Percentiles rank a stretch among this genome's conserved stretches.
Conservation (phyloP, 2,888 invertebrate species). For the Pseudeuparius sepicola region DNA sequence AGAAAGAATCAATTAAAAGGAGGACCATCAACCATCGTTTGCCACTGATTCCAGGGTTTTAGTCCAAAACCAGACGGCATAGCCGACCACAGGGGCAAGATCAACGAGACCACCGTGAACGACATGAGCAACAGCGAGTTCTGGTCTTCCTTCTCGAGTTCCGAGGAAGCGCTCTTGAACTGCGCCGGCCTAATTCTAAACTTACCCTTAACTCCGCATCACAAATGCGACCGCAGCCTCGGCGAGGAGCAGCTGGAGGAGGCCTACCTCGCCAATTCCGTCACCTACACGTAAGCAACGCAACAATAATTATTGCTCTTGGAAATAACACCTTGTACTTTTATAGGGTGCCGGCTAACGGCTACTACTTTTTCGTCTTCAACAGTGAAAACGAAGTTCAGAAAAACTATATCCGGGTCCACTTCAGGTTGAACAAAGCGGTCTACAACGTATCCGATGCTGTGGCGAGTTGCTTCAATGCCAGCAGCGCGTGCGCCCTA, state of each 20-base stretch:
- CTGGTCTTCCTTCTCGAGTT: constrained; percentile 74
- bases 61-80: constrained; percentile 55
- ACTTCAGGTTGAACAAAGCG: constrained; percentile 60
- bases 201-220: constrained; percentile 57
- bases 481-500: constrained; percentile 51
- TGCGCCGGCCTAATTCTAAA: constrained; percentile 65
- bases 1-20: no score
- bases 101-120: constrained; percentile 55
- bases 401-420: constrained; percentile 57
- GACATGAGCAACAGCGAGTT: constrained; percentile 70
- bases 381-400: constrained; percentile 72
- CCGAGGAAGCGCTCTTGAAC: constrained; percentile 64
- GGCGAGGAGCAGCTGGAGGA: constrained; percentile 39
- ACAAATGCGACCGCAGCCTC: constrained; percentile 41
- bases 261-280: constrained; percentile 49
- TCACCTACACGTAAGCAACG: constrained; percentile 54
- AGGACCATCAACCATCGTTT: no score
- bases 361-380: constrained; percentile 76
- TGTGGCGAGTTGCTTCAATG: constrained; percentile 52
- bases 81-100: constrained; percentile 51
- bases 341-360: constrained; percentile 59
- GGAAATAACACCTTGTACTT: background rate
- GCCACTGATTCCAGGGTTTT: constrained; percentile 44
- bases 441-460: constrained; percentile 57
- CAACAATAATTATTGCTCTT: background rate